Evolutionary conservation across 2,113 vertebrate genomes (phyloP), one percentile per base, ranked within the genome.

Genomic region (Chloebia gouldiae): DNA sequence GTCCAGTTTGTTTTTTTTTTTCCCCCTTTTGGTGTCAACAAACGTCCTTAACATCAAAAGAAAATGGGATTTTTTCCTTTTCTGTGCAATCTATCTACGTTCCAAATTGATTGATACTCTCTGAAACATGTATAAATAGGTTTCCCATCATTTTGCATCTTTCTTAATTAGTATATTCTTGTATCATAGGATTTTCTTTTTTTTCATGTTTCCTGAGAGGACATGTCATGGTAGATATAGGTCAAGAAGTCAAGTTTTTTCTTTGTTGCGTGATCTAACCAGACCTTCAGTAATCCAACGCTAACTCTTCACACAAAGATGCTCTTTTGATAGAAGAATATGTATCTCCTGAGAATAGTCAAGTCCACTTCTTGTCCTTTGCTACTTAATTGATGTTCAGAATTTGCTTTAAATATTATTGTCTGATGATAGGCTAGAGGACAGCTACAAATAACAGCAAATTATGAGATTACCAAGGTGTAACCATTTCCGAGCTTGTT

Each of bases 1-100:
- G 16, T 78, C 15, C 4, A 13, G 15, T 24, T 37, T 63, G 10
- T 19, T 12, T 5, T 37, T 77, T 8, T 24, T 5, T 37, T 77
- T 8, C 21, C 10, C 11, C 4, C 13, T 56, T 42, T 15, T 35
- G 22, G 3, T 33, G 3, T 65, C n/a, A 60, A 31, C 19, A 72
- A n/a, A 47, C n/a, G 1, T 54, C 30, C 16, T 73, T 59, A 54
- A 45, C 27, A 77, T 39, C 13, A 40, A 72, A 86, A 75, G 10
- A 28, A 66, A 82, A 75, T 12, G 11, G 5, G 12, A 27, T 31
- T 51, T 92, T 75, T 81, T 77, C 66, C 53, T 60, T 47, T 17
- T 28, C 30, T 7, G 0, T 7, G 9, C 15, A 78, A 33, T 73
- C 6, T n/a, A 2, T 19, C 30, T 63, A 2, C 2, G 1, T 50